A percentile compares a stretch with the other conserved stretches of the same genome.
Evolutionary conservation across 2,888 invertebrate genomes (phyloP).

Genomic region (Drosophila maculinotata): DNA sequence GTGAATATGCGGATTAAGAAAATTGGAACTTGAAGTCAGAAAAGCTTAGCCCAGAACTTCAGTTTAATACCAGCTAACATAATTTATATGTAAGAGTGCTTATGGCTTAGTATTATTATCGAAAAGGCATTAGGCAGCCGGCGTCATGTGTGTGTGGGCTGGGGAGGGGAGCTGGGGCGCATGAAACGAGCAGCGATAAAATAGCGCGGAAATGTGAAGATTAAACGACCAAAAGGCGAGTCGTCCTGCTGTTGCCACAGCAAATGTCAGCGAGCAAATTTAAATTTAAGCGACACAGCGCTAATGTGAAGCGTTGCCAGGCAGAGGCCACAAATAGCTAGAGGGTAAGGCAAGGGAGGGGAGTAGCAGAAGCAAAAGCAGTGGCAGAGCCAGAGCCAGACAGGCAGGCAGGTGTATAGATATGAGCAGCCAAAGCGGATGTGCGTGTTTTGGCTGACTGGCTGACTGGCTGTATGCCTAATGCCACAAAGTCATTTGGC

Average conservation of each 20-base stretch:
- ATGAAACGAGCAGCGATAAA: conserved; percentile 50
- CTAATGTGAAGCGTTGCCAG: conserved; percentile 60
- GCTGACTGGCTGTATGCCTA: conserved; percentile 57
- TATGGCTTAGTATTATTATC: conserved; percentile 58
- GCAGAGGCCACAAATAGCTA: conserved; percentile 14
- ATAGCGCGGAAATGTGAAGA: conserved; percentile 44
- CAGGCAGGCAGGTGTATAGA: conserved; percentile 42
- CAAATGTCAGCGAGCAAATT: conserved; percentile 68
- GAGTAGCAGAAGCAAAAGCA: too few species aligned
- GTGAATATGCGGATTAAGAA: too few species aligned
- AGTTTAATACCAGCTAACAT: too few species aligned
- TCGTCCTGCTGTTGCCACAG: conserved; percentile 43
- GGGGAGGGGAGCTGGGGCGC: too few species aligned
- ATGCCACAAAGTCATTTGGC: conserved; percentile 79
- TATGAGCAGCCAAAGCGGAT: conserved; percentile 55
- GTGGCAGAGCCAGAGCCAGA: background rate
- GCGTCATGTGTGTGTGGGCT: conserved; percentile 30
- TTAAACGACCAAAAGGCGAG: conserved; percentile 43
- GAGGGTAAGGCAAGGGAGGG: background rate
- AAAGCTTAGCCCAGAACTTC: too few species aligned
- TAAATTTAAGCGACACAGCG: conserved; percentile 72
- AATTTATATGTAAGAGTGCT: conserved; percentile 12
- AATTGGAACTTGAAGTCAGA: too few species aligned
- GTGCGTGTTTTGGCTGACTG: conserved; percentile 67
- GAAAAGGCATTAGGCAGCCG: conserved; percentile 62